Percentiles rank a stretch among this genome's conserved stretches.
These are phyloP conservation scores for Halyomorpha halys DNA, from an alignment of 1,140 invertebrate genomes.

Conservation along the genomic window DNA sequence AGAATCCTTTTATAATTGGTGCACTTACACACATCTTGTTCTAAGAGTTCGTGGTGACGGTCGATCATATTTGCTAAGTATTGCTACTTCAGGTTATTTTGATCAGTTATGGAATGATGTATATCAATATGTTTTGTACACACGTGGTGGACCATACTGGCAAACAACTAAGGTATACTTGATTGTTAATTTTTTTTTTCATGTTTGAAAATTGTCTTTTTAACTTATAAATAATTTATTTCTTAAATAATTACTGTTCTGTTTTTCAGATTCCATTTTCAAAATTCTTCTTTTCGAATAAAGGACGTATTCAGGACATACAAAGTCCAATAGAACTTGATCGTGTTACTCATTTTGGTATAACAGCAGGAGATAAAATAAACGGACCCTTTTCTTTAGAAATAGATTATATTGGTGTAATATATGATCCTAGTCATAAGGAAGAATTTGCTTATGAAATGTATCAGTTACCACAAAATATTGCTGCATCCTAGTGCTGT, in stretches of 20 bases:
- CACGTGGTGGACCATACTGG: conserved; percentile 94
- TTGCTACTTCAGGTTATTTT: conserved; percentile 55
- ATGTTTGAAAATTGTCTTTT: too few species aligned
- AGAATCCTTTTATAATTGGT: conserved; percentile 58
- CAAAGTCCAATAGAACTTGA: conserved; percentile 51
- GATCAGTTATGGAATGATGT: conserved; percentile 78
- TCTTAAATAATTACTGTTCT: conserved; percentile 12
- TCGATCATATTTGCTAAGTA: conserved; percentile 68
- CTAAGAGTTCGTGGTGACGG: conserved; percentile 85
- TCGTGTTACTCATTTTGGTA: conserved; percentile 61
- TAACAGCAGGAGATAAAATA: conserved; percentile 64
- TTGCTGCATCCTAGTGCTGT: conserved; percentile 11
- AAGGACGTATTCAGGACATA: conserved; percentile 77
- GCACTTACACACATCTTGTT: conserved; percentile 67
- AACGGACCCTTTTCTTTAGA: conserved; percentile 78
- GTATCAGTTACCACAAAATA: conserved; percentile 45
- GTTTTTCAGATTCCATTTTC: conserved; percentile 81
- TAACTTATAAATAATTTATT: not conserved
- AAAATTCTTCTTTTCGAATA: conserved; percentile 74
- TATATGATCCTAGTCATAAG: conserved; percentile 58
- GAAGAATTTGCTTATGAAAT: conserved; percentile 88
- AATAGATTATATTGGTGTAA: conserved; percentile 84
- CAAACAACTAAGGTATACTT: conserved; percentile 64
- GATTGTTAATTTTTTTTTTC: too few species aligned
- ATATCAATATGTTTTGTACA: conserved; percentile 72